phyloP scores from a whole-genome alignment of 2,888 invertebrate species.

The Onthophagus sagittarius region DNA sequence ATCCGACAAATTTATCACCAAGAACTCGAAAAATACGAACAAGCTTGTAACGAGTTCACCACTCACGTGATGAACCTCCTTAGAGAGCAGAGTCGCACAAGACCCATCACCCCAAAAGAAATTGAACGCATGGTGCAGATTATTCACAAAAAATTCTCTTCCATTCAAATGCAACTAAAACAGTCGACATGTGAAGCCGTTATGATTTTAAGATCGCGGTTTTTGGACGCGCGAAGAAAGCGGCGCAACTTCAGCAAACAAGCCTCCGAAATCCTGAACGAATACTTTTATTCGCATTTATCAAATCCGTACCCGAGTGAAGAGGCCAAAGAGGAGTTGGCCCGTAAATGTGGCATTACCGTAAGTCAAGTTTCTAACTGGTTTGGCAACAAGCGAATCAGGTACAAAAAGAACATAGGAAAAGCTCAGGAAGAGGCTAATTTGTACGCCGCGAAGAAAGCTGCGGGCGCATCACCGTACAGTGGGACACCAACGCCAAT shows the following conservation, averaged over 20 bases:
- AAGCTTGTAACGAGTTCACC: slow-evolving; percentile 99
- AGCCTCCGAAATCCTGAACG: slow-evolving; percentile 98
- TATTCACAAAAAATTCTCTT: slow-evolving; percentile 97
- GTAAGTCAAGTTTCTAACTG: slow-evolving; percentile 95
- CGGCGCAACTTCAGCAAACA: slow-evolving; percentile 99
- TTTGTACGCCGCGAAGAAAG: slow-evolving; percentile 97
- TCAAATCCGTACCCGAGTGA: slow-evolving; percentile 99
- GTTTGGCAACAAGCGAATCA: slow-evolving; percentile 99
- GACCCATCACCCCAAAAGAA: slow-evolving; percentile 98
- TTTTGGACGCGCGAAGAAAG: slow-evolving; percentile 79
- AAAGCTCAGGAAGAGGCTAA: slow-evolving; percentile 99
- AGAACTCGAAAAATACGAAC: slow-evolving; percentile 99
- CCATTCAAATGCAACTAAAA: slow-evolving; percentile 97
- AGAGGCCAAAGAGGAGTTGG: slow-evolving; percentile 99
- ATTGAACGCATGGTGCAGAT: slow-evolving; percentile 99
- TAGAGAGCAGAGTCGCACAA: slow-evolving; percentile 92
- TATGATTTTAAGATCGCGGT: slow-evolving; percentile 92
- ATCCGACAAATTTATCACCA: slow-evolving; percentile 99
- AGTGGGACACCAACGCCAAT: slow-evolving; percentile 89
- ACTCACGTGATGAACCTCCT: slow-evolving; percentile 99
- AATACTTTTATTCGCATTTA: slow-evolving; percentile 99
- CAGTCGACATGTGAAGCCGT: slow-evolving; percentile 99
- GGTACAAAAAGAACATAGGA: slow-evolving; percentile 99
- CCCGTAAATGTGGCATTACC: slow-evolving; percentile 98
- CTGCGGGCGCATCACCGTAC: slow-evolving; percentile 73